Evolutionary conservation across 2,113 vertebrate genomes (phyloP), one percentile per base, ranked within the genome.

Genomic region (Sinocyclocheilus anshuiensis): DNA sequence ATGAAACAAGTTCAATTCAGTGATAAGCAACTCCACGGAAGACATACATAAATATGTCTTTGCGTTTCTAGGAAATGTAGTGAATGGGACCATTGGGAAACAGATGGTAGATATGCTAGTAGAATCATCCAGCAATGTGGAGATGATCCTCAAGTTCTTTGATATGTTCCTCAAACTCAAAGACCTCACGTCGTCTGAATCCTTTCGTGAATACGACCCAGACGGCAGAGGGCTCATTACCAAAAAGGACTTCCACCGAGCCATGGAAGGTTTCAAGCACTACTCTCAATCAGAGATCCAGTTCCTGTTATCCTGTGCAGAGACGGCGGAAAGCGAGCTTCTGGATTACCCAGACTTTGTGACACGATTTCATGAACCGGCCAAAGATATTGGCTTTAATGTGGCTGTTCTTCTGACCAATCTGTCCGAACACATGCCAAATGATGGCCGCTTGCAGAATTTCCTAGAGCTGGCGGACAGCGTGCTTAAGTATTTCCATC

Each of bases 81-180:
- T 99, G 2, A 99, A 97, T 79, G 98, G 98, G 57, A 99, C 97
- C 11, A 99, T 98, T 77, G 97, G 98, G 84, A 99, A 98, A 89
- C 97, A 99, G 93, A 99, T 99, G 98, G 97, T 99, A 0, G 97
- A 99, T 80, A 99, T 99, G 98, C 93, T 99, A 63, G 97, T 99
- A 89, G 98, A 99, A 83, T 99, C 98, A 0, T 97, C 97, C 1
- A 95, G 95, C 90, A 99, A 98, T 0, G 97, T 99, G 61, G 96
- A 98, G 90, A 98, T 97, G 96, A 98, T 99, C 89, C 96, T 99
- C 71, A 97, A 96, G 72, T 99, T 98, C 93, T 99, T 99, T 63
- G 97, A 98, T 91, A 99, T 97, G 96, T 99, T 99, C 91, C 93
- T 99, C 86, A 98, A 99, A 88, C 94, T 99, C 1, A 99, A 99